Base-by-base conservation (phyloP, 2,888 invertebrate genomes). In the Gerris lacustris region DNA sequence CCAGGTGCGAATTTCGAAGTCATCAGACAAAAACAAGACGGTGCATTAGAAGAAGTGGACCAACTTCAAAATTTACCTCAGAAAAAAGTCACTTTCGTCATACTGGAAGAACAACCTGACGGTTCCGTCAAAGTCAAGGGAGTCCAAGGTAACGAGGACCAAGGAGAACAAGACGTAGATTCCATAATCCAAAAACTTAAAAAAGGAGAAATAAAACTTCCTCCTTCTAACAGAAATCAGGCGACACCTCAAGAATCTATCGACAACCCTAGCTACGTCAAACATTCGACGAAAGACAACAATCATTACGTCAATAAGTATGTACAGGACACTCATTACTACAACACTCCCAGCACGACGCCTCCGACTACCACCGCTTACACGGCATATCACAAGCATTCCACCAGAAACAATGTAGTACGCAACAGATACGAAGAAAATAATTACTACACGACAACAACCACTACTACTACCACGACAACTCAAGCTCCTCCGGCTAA, bases 121-220 rank as follows among this genome's bases (percentile, higher is more conserved):
- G 92, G 92, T 6, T 89, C 89, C 44, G 90, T 90, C 75, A 92
- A 92, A 80, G 91, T 92, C 0, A 91, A 92, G 79, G 91, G 91
- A 1, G 88, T 92, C 0, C 89, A 90, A 81, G 90, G 91, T 0
- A 91, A 90, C 76, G 84, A 87, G 1, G 84, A 84, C 45, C 87
- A 86, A 75, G 87, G 88, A 67, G 78, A 77, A 7, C 86, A 86
- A 0, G 85, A 87, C 5, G 89, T 92, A 0, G 91, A 92, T 76
- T 89, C 87, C 2, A 91, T 92, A 76, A 82, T 93, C 67, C 88
- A 90, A 74, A 87, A 86, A 78, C 91, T 93, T 69, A 89, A 90
- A 78, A 88, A 87, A 69, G 92, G 92, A 0, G 91, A 92, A 78
- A 86, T 92, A 45, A 90, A 91, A 78, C 78, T 92, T 68, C 92